These are phyloP conservation scores for Oceanodroma tethys DNA, from an alignment of 2,113 vertebrate genomes.

Conservation along the genomic window DNA sequence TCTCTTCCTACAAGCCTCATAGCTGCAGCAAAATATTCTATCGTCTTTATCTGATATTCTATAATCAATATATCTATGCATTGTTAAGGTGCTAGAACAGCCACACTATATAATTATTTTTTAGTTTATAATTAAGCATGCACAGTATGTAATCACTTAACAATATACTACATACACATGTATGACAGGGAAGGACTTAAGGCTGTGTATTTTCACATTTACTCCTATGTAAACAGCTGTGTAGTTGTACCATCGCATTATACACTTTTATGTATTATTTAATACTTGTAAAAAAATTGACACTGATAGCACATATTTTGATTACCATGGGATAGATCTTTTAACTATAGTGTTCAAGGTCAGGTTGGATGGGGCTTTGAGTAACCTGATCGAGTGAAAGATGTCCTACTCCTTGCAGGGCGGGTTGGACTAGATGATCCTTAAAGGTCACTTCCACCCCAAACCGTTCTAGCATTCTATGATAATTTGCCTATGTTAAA, in stretches of 20 bases:
- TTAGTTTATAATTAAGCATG: background rate
- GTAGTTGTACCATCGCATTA: background rate
- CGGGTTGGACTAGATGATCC: too few relatives aligned
- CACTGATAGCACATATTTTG: background rate
- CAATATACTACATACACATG: background rate
- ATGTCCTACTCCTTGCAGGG: too few relatives aligned
- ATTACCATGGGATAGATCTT: background rate
- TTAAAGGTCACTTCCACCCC: too few relatives aligned
- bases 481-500: background rate
- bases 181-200: background rate
- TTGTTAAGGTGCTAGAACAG: background rate
- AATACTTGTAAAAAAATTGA: background rate
- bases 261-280: background rate
- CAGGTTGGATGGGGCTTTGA: too few relatives aligned
- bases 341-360: background rate
- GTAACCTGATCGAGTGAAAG: too few relatives aligned
- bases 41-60: background rate
- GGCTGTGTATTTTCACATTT: background rate
- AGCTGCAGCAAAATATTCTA: background rate
- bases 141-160: background rate
- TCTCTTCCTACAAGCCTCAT: background rate
- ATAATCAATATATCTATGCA: background rate
- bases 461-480: too few relatives aligned
- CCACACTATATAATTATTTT: background rate
- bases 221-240: background rate